Evolutionary conservation across 2,888 invertebrate genomes (phyloP).

Genomic region (Strigamia crassipes): DNA sequence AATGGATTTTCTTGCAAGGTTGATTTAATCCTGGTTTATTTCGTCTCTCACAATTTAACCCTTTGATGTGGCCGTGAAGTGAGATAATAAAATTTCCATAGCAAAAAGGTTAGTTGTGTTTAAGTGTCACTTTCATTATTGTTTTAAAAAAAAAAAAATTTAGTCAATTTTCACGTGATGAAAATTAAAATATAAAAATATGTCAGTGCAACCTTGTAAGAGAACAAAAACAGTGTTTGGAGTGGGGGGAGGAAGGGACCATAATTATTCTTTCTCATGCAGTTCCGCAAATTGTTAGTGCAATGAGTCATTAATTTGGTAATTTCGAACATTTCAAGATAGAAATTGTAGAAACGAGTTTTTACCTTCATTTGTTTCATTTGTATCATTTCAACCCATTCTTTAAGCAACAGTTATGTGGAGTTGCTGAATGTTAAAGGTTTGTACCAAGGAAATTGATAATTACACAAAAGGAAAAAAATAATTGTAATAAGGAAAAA

Average conservation of each 20-base stretch:
- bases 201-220: slow-evolving; percentile 20
- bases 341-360: not conserved
- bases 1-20: not conserved
- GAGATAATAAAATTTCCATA: slow-evolving; percentile 24
- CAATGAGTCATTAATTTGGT: not conserved
- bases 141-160: not conserved
- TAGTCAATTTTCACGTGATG: not conserved
- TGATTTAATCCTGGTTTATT: slow-evolving; percentile 36
- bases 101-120: not conserved
- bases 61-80: slow-evolving; percentile 26
- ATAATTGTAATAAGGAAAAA: not conserved
- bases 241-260: not conserved
- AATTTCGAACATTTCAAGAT: not conserved
- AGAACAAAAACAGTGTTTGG: not conserved
- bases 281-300: not conserved
- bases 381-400: not conserved
- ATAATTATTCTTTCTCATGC: not conserved
- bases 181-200: not conserved
- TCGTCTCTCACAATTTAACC: slow-evolving; percentile 14
- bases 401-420: not conserved
- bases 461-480: slow-evolving; percentile 24
- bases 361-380: not conserved
- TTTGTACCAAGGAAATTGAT: slow-evolving; percentile 9
- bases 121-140: not conserved
- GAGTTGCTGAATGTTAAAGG: not conserved